These are phyloP conservation scores for Heterodera filipjevi DNA, from an alignment of 2,888 invertebrate genomes.

Conservation along the genomic window DNA sequence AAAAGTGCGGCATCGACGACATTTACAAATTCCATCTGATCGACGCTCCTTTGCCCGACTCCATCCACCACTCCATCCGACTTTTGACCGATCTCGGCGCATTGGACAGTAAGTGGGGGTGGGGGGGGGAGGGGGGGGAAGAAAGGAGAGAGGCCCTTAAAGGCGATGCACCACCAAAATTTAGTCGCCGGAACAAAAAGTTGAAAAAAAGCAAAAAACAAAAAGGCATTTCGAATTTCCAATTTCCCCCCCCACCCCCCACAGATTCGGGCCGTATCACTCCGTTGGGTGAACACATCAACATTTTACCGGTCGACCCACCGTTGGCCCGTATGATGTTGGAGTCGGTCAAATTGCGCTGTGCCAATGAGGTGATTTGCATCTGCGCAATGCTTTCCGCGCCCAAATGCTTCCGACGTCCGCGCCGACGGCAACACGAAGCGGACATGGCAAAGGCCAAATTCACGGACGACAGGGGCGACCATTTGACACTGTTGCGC, in stretches of 20 bases:
- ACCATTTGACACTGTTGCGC: conserved; percentile 94
- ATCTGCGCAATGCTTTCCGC: conserved; percentile 79
- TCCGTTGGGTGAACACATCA: conserved; percentile 97
- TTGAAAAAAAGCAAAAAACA: too few relatives aligned
- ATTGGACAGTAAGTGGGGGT: conserved; percentile 77
- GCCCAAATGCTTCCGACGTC: conserved; percentile 98
- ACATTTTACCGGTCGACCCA: conserved; percentile 98
- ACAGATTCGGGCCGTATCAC: conserved; percentile 78
- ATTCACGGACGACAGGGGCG: conserved; percentile 99
- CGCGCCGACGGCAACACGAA: conserved; percentile 90
- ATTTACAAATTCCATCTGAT: conserved; percentile 99
- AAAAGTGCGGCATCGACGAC: conserved; percentile 97
- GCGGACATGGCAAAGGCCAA: conserved; percentile 98
- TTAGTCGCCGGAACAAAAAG: too few relatives aligned
- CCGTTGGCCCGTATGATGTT: conserved; percentile 94
- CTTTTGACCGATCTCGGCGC: conserved; percentile 82
- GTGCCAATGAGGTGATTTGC: conserved; percentile 97
- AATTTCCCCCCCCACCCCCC: too few relatives aligned
- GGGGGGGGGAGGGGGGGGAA: too few relatives aligned
- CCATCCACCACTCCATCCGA: conserved; percentile 95
- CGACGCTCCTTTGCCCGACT: conserved; percentile 99
- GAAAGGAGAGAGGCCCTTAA: too few relatives aligned
- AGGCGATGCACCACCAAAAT: too few relatives aligned
- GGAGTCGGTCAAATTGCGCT: conserved; percentile 95
- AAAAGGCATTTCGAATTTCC: too few relatives aligned